A percentile compares a stretch with the other conserved stretches of the same genome.
Conservation (phyloP, 2,113 vertebrate species). For the Hippocampus abdominalis region DNA sequence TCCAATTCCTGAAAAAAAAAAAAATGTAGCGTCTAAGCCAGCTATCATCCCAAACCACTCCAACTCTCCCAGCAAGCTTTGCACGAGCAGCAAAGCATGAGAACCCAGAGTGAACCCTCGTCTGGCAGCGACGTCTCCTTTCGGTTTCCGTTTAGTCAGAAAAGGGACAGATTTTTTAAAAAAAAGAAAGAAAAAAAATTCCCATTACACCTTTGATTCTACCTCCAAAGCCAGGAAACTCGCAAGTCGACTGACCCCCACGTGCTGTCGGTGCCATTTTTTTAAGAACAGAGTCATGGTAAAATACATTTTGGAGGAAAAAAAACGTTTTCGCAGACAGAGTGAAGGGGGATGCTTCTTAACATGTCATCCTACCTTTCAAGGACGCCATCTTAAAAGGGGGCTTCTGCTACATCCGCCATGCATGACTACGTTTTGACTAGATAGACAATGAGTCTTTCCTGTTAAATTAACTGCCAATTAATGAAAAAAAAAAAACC, state of each 20-base stretch:
- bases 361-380: too few species aligned
- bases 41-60: slow-evolving; percentile 42
- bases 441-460: background rate
- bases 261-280: background rate
- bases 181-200: too few species aligned
- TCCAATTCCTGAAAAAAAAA: slow-evolving; percentile 35
- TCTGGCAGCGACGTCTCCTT: background rate
- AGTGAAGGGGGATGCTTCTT: too few species aligned
- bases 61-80: slow-evolving; percentile 14
- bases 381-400: too few species aligned
- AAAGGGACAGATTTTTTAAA: background rate
- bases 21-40: slow-evolving; percentile 27
- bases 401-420: too few species aligned
- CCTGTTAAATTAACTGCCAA: background rate
- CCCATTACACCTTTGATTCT: background rate
- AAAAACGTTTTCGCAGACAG: too few species aligned
- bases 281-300: background rate
- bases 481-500: background rate
- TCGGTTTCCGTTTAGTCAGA: background rate
- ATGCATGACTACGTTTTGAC: too few species aligned
- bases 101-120: slow-evolving; percentile 44
- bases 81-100: slow-evolving; percentile 20
- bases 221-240: background rate
- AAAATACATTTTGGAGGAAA: background rate
- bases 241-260: background rate